Base-by-base conservation (phyloP, 2,888 invertebrate species). In the Pollenia angustigena region DNA sequence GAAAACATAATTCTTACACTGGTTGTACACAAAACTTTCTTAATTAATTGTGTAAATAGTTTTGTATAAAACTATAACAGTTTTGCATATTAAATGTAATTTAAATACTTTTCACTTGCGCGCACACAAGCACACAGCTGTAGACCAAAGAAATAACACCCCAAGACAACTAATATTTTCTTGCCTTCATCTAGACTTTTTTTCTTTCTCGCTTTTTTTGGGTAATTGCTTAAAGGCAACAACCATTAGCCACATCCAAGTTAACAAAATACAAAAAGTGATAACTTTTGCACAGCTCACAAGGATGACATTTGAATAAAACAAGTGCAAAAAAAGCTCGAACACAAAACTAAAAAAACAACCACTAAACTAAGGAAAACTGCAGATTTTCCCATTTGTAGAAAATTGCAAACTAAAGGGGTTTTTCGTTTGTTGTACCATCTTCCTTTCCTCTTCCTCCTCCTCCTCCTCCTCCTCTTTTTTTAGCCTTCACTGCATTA, bases 1-100 rank as follows among this genome's bases (percentile, higher is more conserved):
- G 52, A 62, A 23, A 79, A 32, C 79, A 78, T 72, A 79, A 79
- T 58, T 84, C 56, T 52, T 78, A 32, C 64, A 71, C 76, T 82
- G 64, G 40, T 62, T 64, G 56, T 52, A 54, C 78, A 64, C 64
- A 81, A 87, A 32, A 84, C 87, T 84, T 83, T 87, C 66, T 71
- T 84, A 84, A 87, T 87, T 87, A 87, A 87, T 84, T 84, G 83
- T 84, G 84, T 87, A 87, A 87, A 87, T 71, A 72, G 76, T 84
- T 76, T 81, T 75, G 46, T 52, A 62, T 69, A 84, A 83, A 87
- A 87, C 83, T 84, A 78, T 68, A 74, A 76, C 14, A 76, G 48
- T 87, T 87, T 78, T 87, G 87, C 87, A 84, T 87, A 84, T 81
- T 81, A 81, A 84, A 87, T 78, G 76, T 42, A 84, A 87, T 87